Evolutionary conservation across 64 coral and sea anemone genomes (phyloP), one percentile per base, ranked within the genome.

Genomic region (Astreopora myriophthalma): DNA sequence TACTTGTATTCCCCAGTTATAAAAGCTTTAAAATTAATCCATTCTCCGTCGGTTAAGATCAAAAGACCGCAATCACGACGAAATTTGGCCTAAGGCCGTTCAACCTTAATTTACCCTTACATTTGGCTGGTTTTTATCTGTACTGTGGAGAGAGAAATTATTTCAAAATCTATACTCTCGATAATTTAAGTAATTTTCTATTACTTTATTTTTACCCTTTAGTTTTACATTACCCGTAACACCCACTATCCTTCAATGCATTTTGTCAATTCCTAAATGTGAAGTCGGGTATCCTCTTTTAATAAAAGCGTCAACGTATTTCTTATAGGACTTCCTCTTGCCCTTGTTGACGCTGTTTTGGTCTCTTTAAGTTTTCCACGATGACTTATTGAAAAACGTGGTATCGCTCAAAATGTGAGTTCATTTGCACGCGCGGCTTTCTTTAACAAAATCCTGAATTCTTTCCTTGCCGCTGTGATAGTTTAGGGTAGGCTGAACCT

Each of bases 21-120:
- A 83, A 83, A 83, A 83, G 57, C 79, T 57, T 24, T 38, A 64
- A 83, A 83, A 64, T 83, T 83, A 83, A 83, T 83, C 79, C 61
- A 58, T 5, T 28, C 8, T 36, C 22, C 19, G 79, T 83, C 79
- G 79, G 79, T 39, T 83, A 0, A 64, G 31, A 83, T 83, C 57
- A 83, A 65, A 83, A 16, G 79, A 80, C 48, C 19, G 19, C 32
- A 55, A 28, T 28, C 23, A 2, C 31, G 14, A 24, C 6, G 27
- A 23, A 5, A 83, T 83, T 83, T 83, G n/a, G 48, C 49, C 38
- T 1, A 23, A 26, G 33, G 58, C 17, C 78, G 30, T 36, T 81
- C 1, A 64, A 26, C 7, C 49, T 33, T 63, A 83, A 61, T 83
- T 64, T 11, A 37, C 79, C 32, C 48, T 6, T 83, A 64, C 52